phyloP scores from a whole-genome alignment of 2,888 invertebrate genomes.

The Andrena bicolor region DNA sequence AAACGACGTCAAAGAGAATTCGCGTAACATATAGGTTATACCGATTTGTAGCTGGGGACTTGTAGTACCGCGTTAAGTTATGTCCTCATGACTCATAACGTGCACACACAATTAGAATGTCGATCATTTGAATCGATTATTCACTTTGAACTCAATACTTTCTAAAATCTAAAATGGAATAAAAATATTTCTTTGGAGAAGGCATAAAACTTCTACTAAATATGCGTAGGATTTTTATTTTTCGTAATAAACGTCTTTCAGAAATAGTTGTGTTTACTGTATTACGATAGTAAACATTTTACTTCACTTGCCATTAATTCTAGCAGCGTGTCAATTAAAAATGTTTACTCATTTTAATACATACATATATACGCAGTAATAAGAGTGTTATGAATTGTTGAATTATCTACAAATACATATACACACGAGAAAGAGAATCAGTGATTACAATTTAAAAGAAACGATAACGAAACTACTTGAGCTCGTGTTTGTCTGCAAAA shows the following conservation, averaged over 20 bases:
- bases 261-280: not conserved
- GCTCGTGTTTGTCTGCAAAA: not conserved
- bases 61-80: conserved; percentile 39
- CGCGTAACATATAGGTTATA: conserved; percentile 55
- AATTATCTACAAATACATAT: not conserved
- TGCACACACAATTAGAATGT: not conserved
- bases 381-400: conserved; percentile 8
- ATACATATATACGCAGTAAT: not conserved
- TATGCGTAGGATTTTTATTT: not conserved
- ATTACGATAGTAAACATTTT: not conserved
- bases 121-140: conserved; percentile 26
- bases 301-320: not conserved
- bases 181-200: not conserved
- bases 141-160: conserved; percentile 1
- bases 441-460: not conserved
- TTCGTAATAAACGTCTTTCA: not conserved
- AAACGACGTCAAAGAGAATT: conserved; percentile 42
- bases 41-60: conserved; percentile 27
- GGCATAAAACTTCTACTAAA: not conserved
- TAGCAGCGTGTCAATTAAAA: not conserved
- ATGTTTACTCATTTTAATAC: not conserved
- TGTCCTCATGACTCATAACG: conserved; percentile 22
- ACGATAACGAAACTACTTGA: not conserved
- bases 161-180: not conserved
- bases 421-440: not conserved